These are phyloP conservation scores for Pygoscelis adeliae DNA, from an alignment of 2,113 vertebrate genomes.

Conservation along the genomic window DNA sequence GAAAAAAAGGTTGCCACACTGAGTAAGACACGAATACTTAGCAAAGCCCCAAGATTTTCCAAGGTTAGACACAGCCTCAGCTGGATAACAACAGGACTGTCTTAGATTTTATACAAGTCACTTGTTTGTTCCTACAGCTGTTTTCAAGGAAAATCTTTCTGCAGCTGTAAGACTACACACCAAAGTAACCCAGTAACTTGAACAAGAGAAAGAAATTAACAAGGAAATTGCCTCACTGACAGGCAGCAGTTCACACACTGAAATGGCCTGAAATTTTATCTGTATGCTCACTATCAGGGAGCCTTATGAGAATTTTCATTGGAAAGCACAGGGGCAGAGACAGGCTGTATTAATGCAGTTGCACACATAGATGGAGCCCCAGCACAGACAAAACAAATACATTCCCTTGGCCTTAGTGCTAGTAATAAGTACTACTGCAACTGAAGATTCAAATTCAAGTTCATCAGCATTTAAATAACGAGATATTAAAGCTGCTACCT, in stretches of 20 bases:
- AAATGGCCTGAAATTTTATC: not conserved
- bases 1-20: slow-evolving; percentile 12
- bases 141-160: not conserved
- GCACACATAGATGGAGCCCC: slow-evolving; percentile 7
- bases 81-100: not conserved
- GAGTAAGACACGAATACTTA: not conserved
- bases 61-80: not conserved
- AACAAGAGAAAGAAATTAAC: not conserved
- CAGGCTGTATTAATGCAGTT: not conserved
- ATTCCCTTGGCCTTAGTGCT: not conserved
- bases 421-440: not conserved
- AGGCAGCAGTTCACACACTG: not conserved
- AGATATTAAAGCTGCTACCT: not conserved
- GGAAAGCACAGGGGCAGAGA: not conserved
- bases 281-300: not conserved
- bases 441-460: not conserved
- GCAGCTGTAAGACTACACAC: not conserved
- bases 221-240: not conserved
- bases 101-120: not conserved
- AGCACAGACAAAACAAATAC: not conserved
- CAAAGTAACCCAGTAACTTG: not conserved
- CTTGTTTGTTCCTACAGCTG: not conserved
- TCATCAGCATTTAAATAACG: not conserved
- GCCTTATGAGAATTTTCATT: not conserved
- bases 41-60: not conserved